Conservation (phyloP, 2,797 vertebrate genomes). For the Mus minutoides region DNA sequence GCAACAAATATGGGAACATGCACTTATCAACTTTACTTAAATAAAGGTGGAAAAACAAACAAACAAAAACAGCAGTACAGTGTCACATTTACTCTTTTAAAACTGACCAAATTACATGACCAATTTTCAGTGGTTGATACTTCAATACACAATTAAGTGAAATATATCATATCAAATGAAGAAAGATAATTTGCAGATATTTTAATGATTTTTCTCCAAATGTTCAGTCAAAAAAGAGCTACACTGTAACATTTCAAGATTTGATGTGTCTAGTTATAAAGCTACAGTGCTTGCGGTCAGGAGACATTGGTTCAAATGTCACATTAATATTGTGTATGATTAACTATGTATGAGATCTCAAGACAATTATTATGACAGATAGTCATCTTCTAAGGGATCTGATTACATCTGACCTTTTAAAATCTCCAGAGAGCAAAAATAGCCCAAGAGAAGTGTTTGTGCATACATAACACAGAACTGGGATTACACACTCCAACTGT, state of each 20-base stretch:
- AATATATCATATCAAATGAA: not conserved
- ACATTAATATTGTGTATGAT: slow-evolving; percentile 80
- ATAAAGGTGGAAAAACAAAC: not conserved
- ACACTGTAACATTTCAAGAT: not conserved
- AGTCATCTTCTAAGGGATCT: slow-evolving; percentile 82
- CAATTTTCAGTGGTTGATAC: not conserved
- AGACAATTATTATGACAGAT: slow-evolving; percentile 85
- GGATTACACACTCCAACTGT: slow-evolving; percentile 79
- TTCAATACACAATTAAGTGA: not conserved
- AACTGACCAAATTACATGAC: not conserved
- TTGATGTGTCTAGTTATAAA: not conserved
- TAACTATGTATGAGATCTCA: slow-evolving; percentile 80
- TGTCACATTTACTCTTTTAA: not conserved
- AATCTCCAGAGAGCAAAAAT: slow-evolving; percentile 84
- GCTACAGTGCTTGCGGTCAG: not conserved
- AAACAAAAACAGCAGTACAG: not conserved
- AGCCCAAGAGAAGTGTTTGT: slow-evolving; percentile 80
- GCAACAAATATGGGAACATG: not conserved
- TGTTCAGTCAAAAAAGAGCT: not conserved
- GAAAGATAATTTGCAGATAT: not conserved
- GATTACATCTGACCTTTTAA: slow-evolving; percentile 87
- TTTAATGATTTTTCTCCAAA: not conserved
- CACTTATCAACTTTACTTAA: not conserved
- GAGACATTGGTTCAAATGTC: slow-evolving; percentile 69
- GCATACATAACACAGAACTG: slow-evolving; percentile 81